Evolutionary conservation across 2,113 vertebrate genomes (phyloP).

Genomic region (Cygnus buccinator): DNA sequence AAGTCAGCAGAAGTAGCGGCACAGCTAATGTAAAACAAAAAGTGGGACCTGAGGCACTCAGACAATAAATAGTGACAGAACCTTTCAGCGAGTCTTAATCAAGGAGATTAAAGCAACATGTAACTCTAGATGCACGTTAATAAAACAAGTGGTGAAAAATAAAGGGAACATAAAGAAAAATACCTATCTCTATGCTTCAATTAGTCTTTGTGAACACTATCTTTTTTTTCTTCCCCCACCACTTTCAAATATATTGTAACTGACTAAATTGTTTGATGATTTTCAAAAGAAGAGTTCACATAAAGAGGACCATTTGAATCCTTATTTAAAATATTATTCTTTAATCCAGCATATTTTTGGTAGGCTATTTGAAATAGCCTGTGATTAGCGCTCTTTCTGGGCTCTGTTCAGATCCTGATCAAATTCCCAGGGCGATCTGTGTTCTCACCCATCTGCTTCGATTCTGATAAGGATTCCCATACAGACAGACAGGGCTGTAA

Average conservation of each 20-base stretch:
- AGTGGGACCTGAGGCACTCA: slow-evolving; percentile 70
- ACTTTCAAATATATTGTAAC: slow-evolving; percentile 80
- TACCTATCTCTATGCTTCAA: slow-evolving; percentile 71
- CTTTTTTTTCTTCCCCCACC: slow-evolving; percentile 74
- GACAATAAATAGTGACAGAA: slow-evolving; percentile 83
- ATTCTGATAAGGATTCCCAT: slow-evolving; percentile 69
- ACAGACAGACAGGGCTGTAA: not conserved
- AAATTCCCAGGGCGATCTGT: slow-evolving; percentile 65
- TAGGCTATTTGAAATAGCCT: not conserved
- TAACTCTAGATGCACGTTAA: slow-evolving; percentile 85
- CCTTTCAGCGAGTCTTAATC: slow-evolving; percentile 91
- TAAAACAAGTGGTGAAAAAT: slow-evolving; percentile 83
- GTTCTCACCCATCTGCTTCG: slow-evolving; percentile 21
- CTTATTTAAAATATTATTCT: slow-evolving; percentile 20
- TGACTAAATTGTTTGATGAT: not conserved
- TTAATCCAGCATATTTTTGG: not conserved
- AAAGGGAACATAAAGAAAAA: slow-evolving; percentile 74
- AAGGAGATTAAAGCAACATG: slow-evolving; percentile 85
- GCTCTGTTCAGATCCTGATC: not conserved
- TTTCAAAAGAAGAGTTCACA: slow-evolving; percentile 30
- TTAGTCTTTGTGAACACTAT: slow-evolving; percentile 72
- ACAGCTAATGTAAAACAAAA: slow-evolving; percentile 67
- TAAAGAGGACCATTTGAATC: not conserved
- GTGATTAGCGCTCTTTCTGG: not conserved
- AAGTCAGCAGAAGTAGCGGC: slow-evolving; percentile 57